A percentile compares a stretch with the other conserved stretches of the same genome.
Evolutionary conservation across 2,888 invertebrate genomes (phyloP).

Genomic region (Dolichopus griseipennis): DNA sequence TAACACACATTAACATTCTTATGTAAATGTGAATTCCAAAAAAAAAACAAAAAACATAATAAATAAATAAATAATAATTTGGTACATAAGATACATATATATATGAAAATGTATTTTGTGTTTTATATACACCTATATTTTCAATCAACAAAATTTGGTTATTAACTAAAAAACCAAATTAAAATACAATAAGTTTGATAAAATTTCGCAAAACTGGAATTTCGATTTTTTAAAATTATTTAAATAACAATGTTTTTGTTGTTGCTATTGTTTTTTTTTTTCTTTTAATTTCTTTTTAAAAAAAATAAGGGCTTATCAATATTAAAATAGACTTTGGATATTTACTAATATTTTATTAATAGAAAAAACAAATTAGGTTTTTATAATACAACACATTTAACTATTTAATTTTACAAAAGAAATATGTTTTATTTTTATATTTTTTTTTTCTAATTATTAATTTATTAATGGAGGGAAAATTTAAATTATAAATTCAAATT

Average conservation of each 20-base stretch:
- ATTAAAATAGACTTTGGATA: too few relatives aligned
- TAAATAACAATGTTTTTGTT: background rate
- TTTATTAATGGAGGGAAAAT: too few relatives aligned
- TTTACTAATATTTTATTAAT: too few relatives aligned
- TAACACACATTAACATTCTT: slow-evolving; percentile 6
- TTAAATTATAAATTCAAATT: too few relatives aligned
- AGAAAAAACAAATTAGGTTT: too few relatives aligned
- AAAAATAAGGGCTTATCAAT: too few relatives aligned
- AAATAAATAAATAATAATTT: background rate
- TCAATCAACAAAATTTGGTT: background rate
- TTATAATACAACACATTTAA: too few relatives aligned
- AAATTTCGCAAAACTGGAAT: slow-evolving; percentile 6
- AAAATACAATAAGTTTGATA: background rate
- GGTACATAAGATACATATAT: background rate
- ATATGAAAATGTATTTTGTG: background rate
- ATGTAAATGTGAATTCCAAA: slow-evolving; percentile 2
- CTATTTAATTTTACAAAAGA: too few relatives aligned
- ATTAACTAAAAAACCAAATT: background rate
- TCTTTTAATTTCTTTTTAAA: too few relatives aligned
- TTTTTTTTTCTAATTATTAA: too few relatives aligned
- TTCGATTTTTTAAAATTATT: background rate
- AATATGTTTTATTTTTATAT: too few relatives aligned
- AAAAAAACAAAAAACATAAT: too few relatives aligned
- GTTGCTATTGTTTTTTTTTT: background rate
- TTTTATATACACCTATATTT: background rate